A percentile compares a stretch with the other conserved stretches of the same genome.
phyloP scores from a whole-genome alignment of 2,797 vertebrate species.

The Pipistrellus pygmaeus region DNA sequence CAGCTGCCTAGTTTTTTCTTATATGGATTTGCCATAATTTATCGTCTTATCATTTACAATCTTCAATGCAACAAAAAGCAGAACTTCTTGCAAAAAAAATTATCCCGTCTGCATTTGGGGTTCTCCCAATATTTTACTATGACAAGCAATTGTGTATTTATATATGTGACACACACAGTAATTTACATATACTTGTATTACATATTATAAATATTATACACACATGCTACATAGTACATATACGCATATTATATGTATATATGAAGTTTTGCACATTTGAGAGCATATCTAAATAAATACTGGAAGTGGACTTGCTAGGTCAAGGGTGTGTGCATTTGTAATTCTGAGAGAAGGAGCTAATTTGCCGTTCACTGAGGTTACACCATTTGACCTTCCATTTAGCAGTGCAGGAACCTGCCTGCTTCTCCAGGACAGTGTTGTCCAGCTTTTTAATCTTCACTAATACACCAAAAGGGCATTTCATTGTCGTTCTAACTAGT shows the following conservation, averaged over 20 bases:
- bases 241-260: background rate
- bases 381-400: background rate
- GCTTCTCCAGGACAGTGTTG: background rate
- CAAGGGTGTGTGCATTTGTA: background rate
- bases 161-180: background rate
- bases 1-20: background rate
- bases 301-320: background rate
- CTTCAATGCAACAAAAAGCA: background rate
- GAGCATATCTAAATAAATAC: background rate
- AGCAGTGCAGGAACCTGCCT: background rate
- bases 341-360: background rate
- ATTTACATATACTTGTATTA: background rate
- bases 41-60: background rate
- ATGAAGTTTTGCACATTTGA: background rate
- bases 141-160: background rate
- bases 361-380: background rate
- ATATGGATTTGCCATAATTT: background rate
- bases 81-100: background rate
- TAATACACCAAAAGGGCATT: background rate
- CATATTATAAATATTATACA: background rate
- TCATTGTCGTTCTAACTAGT: background rate
- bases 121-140: conserved; percentile 3
- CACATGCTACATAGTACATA: background rate
- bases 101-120: background rate
- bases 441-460: background rate